phyloP scores from a whole-genome alignment of 2,888 invertebrate genomes.

The Hirtodrosophila alboralis region DNA sequence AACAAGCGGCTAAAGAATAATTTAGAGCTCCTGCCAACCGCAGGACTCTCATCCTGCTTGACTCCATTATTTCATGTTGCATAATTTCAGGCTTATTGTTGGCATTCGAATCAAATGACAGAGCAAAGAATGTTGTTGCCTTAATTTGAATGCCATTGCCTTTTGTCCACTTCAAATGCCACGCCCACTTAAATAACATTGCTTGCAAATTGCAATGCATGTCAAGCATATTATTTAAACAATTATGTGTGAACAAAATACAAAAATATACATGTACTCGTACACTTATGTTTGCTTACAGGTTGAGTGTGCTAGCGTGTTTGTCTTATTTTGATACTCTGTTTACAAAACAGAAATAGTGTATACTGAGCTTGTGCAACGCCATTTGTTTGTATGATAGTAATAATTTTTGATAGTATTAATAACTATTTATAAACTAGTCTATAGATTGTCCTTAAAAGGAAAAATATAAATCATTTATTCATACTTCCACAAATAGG shows the following conservation, averaged over 20 bases:
- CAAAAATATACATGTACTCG: slow-evolving; percentile 18
- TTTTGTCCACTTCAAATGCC: slow-evolving; percentile 22
- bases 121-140: slow-evolving; percentile 7
- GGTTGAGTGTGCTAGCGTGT: slow-evolving; percentile 4
- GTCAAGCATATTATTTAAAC: slow-evolving; percentile 52
- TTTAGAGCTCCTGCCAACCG: slow-evolving; percentile 19
- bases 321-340: slow-evolving; percentile 13
- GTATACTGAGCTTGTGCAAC: too few relatives aligned
- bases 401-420: too few relatives aligned
- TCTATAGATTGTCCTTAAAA: too few relatives aligned
- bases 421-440: too few relatives aligned
- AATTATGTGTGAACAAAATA: slow-evolving; percentile 55
- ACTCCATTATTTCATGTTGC: slow-evolving; percentile 36
- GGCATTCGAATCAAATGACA: slow-evolving; percentile 32
- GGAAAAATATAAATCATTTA: too few relatives aligned
- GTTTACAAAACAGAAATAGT: too few relatives aligned
- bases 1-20: slow-evolving; percentile 37
- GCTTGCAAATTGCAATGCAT: too few relatives aligned
- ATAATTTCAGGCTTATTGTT: slow-evolving; percentile 45
- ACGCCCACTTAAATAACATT: slow-evolving; percentile 18
- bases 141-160: slow-evolving; percentile 30
- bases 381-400: too few relatives aligned
- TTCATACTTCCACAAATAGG: too few relatives aligned
- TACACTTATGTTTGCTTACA: too few relatives aligned
- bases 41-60: slow-evolving; percentile 27